phyloP scores from a whole-genome alignment of 2,888 invertebrate genomes.

The Aelia acuminata region DNA sequence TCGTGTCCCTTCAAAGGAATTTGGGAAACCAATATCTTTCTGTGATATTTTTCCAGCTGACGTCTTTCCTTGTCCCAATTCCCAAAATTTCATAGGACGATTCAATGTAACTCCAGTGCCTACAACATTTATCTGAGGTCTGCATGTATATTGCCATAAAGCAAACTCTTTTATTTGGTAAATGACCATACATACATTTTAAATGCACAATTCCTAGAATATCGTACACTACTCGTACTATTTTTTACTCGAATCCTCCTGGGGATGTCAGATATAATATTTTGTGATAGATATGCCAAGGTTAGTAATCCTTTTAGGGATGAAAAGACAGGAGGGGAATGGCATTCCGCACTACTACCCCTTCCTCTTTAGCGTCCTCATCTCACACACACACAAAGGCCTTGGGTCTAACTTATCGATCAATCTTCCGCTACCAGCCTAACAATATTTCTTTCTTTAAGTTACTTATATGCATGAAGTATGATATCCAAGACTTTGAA shows the following conservation, averaged over 20 bases:
- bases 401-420: slow-evolving; percentile 8
- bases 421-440: neutral
- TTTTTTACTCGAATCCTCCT: neutral
- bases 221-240: neutral
- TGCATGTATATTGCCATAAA: too few species aligned
- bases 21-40: too few species aligned
- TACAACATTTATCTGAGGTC: too few species aligned
- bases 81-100: too few species aligned
- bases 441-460: neutral
- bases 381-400: neutral
- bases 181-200: too few species aligned
- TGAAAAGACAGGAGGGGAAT: neutral
- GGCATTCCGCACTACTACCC: neutral
- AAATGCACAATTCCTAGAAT: neutral
- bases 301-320: slow-evolving; percentile 2
- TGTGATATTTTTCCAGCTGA: too few species aligned
- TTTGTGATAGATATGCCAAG: neutral
- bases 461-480: neutral
- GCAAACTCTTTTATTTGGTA: too few species aligned
- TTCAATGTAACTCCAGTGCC: too few species aligned
- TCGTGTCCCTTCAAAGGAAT: too few species aligned
- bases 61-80: too few species aligned
- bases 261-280: neutral
- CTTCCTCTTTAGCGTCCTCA: neutral
- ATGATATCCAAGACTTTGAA: neutral